Evolutionary conservation across 2,888 invertebrate genomes (phyloP).

Genomic region (Tolmerus cingulatus): DNA sequence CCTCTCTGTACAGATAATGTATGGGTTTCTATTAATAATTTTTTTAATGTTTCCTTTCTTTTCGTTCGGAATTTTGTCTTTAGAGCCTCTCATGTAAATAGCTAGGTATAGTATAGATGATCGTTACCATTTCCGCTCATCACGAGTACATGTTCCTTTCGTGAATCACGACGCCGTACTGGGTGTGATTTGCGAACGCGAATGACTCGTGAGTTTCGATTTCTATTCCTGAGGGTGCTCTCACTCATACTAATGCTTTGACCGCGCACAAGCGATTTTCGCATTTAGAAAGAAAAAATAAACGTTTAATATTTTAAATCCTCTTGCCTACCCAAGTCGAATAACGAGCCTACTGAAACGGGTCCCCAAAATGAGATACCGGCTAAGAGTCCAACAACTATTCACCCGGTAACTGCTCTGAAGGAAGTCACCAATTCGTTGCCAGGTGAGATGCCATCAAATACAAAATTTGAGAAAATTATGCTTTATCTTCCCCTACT

Average conservation of each 20-base stretch:
- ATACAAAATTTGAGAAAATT: background rate
- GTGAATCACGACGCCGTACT: background rate
- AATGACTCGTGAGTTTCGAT: background rate
- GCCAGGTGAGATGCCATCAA: conserved; percentile 64
- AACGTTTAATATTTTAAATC: conserved; percentile 8
- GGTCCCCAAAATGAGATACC: conserved; percentile 12
- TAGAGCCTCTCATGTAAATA: background rate
- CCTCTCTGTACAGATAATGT: conserved; percentile 66
- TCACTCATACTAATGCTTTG: background rate
- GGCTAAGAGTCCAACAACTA: conserved; percentile 48
- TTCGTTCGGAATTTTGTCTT: background rate
- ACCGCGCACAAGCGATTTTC: background rate
- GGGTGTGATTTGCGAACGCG: background rate
- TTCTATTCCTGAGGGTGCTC: background rate
- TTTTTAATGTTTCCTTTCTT: conserved; percentile 1
- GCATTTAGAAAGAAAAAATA: background rate
- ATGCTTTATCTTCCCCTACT: background rate
- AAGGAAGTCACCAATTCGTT: conserved; percentile 71
- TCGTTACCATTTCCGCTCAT: background rate
- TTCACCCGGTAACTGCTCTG: conserved; percentile 59
- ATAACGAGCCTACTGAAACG: conserved; percentile 7
- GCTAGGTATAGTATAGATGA: background rate
- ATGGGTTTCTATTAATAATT: conserved; percentile 32
- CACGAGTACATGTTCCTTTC: background rate
- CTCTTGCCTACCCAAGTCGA: conserved; percentile 23